phyloP scores from a whole-genome alignment of 2,113 vertebrate genomes.

The Gopherus flavomarginatus region DNA sequence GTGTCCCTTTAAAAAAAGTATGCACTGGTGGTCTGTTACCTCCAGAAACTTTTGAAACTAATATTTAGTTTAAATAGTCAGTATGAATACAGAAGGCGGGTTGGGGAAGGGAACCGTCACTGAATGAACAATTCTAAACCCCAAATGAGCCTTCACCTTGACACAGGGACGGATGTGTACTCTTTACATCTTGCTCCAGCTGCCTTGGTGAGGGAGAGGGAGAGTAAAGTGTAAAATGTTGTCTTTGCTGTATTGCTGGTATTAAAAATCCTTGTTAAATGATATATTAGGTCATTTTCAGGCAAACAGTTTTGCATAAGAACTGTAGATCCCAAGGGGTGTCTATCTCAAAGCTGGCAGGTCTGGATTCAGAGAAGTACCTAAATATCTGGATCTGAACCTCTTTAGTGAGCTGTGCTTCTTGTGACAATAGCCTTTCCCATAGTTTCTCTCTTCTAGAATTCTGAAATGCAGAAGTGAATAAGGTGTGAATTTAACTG shows the following conservation, averaged over 20 bases:
- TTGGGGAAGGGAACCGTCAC: background rate
- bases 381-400: background rate
- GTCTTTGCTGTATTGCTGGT: background rate
- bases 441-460: background rate
- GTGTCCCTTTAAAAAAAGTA: background rate
- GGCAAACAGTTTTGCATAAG: background rate
- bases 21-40: background rate
- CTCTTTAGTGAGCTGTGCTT: background rate
- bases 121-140: background rate
- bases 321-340: background rate
- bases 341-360: background rate
- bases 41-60: background rate
- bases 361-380: background rate
- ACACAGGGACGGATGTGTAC: too few species aligned
- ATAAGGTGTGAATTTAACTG: background rate
- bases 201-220: background rate
- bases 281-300: background rate
- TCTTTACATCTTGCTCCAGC: background rate
- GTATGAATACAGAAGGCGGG: background rate
- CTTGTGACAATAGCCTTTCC: background rate
- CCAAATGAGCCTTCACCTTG: background rate
- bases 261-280: background rate
- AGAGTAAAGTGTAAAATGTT: background rate
- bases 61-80: background rate
- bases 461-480: background rate